Conservation (phyloP, 2,888 invertebrate genomes). For the Cryptocephalus primarius region DNA sequence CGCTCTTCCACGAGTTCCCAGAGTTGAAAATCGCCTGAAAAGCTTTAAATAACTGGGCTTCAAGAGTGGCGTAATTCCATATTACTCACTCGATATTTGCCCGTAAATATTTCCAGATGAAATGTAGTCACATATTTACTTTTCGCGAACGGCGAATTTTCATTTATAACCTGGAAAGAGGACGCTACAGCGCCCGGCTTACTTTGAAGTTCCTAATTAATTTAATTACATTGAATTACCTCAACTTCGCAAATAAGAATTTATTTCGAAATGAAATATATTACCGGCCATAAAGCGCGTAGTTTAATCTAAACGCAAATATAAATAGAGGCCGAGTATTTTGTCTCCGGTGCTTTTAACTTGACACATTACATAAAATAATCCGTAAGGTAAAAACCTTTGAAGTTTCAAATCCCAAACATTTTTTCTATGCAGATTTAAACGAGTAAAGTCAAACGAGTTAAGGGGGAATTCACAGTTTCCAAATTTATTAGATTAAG, state of each 20-base stretch:
- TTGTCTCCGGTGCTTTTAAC: too few species aligned
- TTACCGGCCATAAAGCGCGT: slow-evolving; percentile 10
- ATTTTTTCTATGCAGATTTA: too few species aligned
- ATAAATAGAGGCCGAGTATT: slow-evolving; percentile 9
- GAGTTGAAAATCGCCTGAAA: too few species aligned
- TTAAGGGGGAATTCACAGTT: too few species aligned
- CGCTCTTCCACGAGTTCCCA: too few species aligned
- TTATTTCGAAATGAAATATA: slow-evolving; percentile 13
- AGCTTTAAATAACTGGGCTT: too few species aligned
- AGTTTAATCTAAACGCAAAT: slow-evolving; percentile 13
- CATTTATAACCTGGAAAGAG: slow-evolving; percentile 5
- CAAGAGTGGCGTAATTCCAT: too few species aligned
- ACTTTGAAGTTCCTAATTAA: slow-evolving; percentile 7
- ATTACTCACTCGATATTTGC: neutral
- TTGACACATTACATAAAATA: too few species aligned
- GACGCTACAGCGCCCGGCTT: neutral
- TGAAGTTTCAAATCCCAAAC: too few species aligned
- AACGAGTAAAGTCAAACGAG: too few species aligned
- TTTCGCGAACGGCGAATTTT: slow-evolving; percentile 3
- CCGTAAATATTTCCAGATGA: slow-evolving; percentile 4
- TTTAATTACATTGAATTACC: slow-evolving; percentile 12
- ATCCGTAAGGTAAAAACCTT: too few species aligned
- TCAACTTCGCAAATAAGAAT: slow-evolving; percentile 12
- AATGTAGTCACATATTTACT: slow-evolving; percentile 3
- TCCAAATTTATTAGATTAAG: too few species aligned